A percentile compares a stretch with the other conserved stretches of the same genome.
phyloP scores from a whole-genome alignment of 2,888 invertebrate species.

The Tachina fera region DNA sequence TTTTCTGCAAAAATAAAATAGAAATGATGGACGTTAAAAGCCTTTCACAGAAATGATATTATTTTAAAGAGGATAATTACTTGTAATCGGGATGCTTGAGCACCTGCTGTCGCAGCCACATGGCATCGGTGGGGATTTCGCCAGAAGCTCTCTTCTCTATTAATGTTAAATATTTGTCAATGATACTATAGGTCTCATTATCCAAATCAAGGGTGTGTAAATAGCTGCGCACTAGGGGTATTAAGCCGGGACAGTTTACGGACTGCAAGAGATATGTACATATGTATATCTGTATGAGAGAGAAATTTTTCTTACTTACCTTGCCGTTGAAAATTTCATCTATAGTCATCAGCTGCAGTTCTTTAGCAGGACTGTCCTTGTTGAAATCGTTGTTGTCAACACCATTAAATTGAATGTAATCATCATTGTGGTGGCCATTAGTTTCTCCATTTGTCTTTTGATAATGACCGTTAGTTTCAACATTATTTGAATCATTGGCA shows the following conservation, averaged over 20 bases:
- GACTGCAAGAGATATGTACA: conserved; percentile 83
- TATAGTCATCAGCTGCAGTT: conserved; percentile 92
- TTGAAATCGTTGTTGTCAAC: conserved; percentile 17
- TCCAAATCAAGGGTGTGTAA: conserved; percentile 98
- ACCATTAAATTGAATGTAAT: conserved; percentile 42
- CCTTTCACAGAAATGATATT: background rate
- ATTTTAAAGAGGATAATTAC: conserved; percentile 83
- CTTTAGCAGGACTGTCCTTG: conserved; percentile 72
- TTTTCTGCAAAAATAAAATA: conserved; percentile 84
- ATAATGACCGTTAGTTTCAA: conserved; percentile 12
- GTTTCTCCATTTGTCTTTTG: conserved; percentile 68
- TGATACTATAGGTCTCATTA: conserved; percentile 98
- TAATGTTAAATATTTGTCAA: conserved; percentile 97
- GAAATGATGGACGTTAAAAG: background rate
- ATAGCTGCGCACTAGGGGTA: conserved; percentile 97
- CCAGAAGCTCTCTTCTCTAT: conserved; percentile 95
- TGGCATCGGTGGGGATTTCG: conserved; percentile 95
- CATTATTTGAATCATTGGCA: background rate
- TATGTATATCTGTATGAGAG: too few species aligned
- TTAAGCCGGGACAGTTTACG: conserved; percentile 95
- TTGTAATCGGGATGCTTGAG: conserved; percentile 94
- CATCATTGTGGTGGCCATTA: conserved; percentile 46
- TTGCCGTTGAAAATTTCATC: conserved; percentile 98
- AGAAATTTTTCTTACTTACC: conserved; percentile 69
- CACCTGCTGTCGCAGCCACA: conserved; percentile 97